Base-by-base conservation (phyloP, 2,113 vertebrate genomes). In the Myodes glareolus region DNA sequence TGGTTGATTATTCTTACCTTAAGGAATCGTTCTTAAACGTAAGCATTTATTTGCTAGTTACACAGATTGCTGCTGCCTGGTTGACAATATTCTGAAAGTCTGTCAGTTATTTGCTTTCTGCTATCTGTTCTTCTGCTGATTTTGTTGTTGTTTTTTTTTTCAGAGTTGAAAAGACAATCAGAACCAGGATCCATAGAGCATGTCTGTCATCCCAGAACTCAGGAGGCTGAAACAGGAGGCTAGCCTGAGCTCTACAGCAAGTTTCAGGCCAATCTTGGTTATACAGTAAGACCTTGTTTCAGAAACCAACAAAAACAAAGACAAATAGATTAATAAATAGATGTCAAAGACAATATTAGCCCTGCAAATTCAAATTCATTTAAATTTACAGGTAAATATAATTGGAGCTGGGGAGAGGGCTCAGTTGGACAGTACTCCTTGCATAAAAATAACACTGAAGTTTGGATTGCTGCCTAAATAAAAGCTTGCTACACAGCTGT, bases 261-360 rank as follows among this genome's bases (percentile, higher is more conserved):
- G 42, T 50, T 39, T 36, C 33, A n/a, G 25, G 31, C 42, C 70
- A 76, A 11, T 36, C 23, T 65, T 25, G 23, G 68, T 14, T 47
- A 39, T 58, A 65, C 11, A 65, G 45, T n/a, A 55, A 76, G 36
- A 39, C 42, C 5, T 9, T 75, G 23, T 75, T 58, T 92, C 42
- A 76, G 75, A 84, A 90, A 84, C 63, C 67, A 58, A 25, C 65
- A 31, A 52, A 84, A 68, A 14, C 31, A 75, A n/a, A 29, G 55
- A 81, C 55, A 93, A 21, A 7, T 36, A 45, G 39, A 6, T 65
- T 65, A 85, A 65, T 33, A 75, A n/a, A 0, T 96, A 86, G 36
- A 97, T 76, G 80, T 52, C 29, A 42, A 95, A 92, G 14, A 88
- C 90, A 70, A 76, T 52, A 39, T 94, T 77, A 77, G 31, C 42